These are phyloP conservation scores for Aegithalos caudatus DNA, from an alignment of 2,113 vertebrate species.

Conservation along the genomic window DNA sequence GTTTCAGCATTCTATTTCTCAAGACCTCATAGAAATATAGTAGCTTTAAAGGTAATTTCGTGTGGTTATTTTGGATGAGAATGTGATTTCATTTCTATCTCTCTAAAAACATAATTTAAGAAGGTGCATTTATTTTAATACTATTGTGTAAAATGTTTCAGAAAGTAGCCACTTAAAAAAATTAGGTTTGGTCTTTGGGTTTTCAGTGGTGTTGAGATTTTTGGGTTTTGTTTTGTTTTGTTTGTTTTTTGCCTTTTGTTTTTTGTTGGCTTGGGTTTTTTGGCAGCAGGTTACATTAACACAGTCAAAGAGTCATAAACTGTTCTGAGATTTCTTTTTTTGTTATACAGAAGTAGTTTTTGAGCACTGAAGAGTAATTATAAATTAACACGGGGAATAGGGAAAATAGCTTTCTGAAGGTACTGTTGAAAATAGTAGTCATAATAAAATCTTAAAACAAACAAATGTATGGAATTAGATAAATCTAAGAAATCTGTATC, in stretches of 20 bases:
- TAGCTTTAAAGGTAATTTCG: not conserved
- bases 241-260: not conserved
- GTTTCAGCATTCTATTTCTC: not conserved
- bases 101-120: not conserved
- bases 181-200: fast-evolving
- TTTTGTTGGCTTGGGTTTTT: not conserved
- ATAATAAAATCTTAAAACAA: not conserved
- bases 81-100: not conserved
- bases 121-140: not conserved
- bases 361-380: not conserved
- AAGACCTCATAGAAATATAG: not conserved
- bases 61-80: not conserved
- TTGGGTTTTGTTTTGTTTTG: not conserved
- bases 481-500: not conserved
- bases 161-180: not conserved
- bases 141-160: not conserved
- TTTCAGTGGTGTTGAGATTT: not conserved
- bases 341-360: not conserved
- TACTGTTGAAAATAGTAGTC: not conserved
- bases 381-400: too few relatives aligned
- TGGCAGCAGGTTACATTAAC: not conserved
- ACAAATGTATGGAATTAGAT: not conserved
- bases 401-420: not conserved
- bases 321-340: not conserved
- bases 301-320: not conserved